phyloP scores from a whole-genome alignment of 2,888 invertebrate genomes.

The Callyntrura guangdongensis region DNA sequence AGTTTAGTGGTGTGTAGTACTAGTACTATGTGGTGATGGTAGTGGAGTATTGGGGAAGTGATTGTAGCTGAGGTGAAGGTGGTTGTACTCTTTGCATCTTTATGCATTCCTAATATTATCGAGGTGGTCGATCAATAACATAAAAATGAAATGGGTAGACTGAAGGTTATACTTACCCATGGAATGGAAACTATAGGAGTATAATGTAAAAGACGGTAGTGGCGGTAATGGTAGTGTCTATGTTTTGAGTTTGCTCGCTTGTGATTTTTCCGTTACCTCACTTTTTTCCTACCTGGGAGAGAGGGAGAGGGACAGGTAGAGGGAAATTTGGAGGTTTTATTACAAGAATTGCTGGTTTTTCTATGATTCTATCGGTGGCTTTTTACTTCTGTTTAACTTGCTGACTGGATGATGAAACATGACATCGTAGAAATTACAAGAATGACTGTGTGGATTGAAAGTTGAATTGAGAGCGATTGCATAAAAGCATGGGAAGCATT shows the following conservation, averaged over 20 bases:
- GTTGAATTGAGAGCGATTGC: slow-evolving; percentile 12
- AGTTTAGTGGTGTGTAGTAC: background rate
- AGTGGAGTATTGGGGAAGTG: slow-evolving; percentile 2
- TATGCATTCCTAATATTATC: slow-evolving; percentile 47
- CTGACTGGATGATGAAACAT: slow-evolving; percentile 54
- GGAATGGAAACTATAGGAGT: slow-evolving; percentile 2
- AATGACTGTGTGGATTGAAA: slow-evolving; percentile 31
- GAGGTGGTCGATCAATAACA: slow-evolving; percentile 59
- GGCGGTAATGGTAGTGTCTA: background rate
- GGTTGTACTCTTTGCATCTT: slow-evolving; percentile 40
- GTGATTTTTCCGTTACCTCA: background rate
- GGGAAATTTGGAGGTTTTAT: background rate
- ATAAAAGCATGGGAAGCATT: background rate
- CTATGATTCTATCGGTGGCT: background rate
- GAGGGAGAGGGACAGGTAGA: background rate
- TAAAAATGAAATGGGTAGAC: slow-evolving; percentile 52
- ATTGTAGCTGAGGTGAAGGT: background rate
- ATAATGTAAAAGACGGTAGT: background rate
- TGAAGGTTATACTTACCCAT: slow-evolving; percentile 54
- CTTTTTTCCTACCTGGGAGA: background rate
- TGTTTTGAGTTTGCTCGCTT: background rate
- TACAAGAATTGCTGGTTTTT: background rate
- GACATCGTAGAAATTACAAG: slow-evolving; percentile 42
- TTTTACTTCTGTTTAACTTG: slow-evolving; percentile 39
- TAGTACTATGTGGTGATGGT: background rate